Percentiles rank a stretch among this genome's conserved stretches.
These are phyloP conservation scores for Zelostemma sp. DNA, from an alignment of 1,140 invertebrate species.

Conservation along the genomic window DNA sequence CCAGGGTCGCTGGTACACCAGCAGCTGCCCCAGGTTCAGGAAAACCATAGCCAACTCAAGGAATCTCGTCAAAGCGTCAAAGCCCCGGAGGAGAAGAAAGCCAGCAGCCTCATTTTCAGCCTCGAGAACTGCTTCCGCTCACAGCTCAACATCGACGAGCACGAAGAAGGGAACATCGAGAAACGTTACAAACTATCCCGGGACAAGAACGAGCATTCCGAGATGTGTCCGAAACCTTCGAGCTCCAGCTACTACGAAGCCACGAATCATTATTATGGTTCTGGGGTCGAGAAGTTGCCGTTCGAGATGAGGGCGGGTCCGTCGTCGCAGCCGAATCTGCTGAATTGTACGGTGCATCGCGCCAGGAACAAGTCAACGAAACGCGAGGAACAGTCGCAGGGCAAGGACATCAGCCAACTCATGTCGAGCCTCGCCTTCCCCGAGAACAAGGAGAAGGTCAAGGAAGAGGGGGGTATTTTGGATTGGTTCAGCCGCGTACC, in stretches of 20 bases:
- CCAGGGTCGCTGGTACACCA: constrained; percentile 15
- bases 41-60: constrained; percentile 16
- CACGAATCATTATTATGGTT: no score
- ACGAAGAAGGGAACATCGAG: constrained; percentile 53
- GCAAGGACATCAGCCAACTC: constrained; percentile 53
- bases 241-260: background rate
- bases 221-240: background rate
- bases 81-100: constrained; percentile 15
- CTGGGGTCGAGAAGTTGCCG: background rate
- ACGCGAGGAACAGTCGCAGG: constrained; percentile 3
- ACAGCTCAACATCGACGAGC: constrained; percentile 59
- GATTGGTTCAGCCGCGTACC: constrained; percentile 64
- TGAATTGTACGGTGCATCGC: constrained; percentile 52
- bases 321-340: constrained; percentile 39
- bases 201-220: constrained; percentile 20
- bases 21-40: constrained; percentile 43
- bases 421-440: constrained; percentile 61
- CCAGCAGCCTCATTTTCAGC: constrained; percentile 20
- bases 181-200: constrained; percentile 61
- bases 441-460: constrained; percentile 52
- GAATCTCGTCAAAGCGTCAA: constrained; percentile 1
- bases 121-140: constrained; percentile 59
- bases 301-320: constrained; percentile 54
- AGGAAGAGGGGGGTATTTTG: constrained; percentile 56
- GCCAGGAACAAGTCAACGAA: constrained; percentile 22